These are phyloP conservation scores for Embiotoca jacksoni DNA, from an alignment of 2,113 vertebrate species.

Conservation along the genomic window DNA sequence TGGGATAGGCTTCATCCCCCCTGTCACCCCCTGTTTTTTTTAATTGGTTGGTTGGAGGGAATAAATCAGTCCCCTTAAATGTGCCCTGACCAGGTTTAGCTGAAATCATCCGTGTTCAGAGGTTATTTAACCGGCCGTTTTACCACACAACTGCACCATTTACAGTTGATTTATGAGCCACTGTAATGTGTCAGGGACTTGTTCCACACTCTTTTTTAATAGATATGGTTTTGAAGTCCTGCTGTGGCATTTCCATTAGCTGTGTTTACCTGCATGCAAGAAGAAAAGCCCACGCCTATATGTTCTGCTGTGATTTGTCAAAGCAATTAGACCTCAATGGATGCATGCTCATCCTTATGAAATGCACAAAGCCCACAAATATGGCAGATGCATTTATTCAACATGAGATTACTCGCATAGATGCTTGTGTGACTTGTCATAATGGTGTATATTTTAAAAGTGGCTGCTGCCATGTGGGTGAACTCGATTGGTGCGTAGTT, in stretches of 20 bases:
- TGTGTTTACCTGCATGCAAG: slow-evolving; percentile 47
- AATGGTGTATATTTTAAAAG: slow-evolving; percentile 17
- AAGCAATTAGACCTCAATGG: slow-evolving; percentile 52
- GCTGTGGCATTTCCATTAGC: slow-evolving; percentile 56
- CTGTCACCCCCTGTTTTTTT: background rate
- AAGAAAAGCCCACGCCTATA: slow-evolving; percentile 18
- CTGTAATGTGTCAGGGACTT: slow-evolving; percentile 1
- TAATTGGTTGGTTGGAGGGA: background rate
- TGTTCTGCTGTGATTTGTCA: slow-evolving; percentile 46
- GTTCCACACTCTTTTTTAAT: slow-evolving; percentile 32
- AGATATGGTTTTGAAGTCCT: slow-evolving; percentile 38
- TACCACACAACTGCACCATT: slow-evolving; percentile 1
- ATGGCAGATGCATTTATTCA: slow-evolving; percentile 28
- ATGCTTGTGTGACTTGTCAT: slow-evolving; percentile 10
- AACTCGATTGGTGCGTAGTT: slow-evolving; percentile 17
- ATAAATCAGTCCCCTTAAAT: background rate
- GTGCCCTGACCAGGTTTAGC: background rate
- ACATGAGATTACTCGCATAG: slow-evolving; percentile 1
- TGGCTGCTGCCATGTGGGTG: slow-evolving; percentile 9
- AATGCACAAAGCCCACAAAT: slow-evolving; percentile 7
- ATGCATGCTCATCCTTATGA: slow-evolving; percentile 5
- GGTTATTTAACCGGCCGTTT: slow-evolving; percentile 19
- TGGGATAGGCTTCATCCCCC: too few relatives aligned
- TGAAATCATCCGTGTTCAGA: background rate
- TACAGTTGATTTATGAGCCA: slow-evolving; percentile 25